phyloP scores from a whole-genome alignment of 2,888 invertebrate species.

The Lottia scabra region DNA sequence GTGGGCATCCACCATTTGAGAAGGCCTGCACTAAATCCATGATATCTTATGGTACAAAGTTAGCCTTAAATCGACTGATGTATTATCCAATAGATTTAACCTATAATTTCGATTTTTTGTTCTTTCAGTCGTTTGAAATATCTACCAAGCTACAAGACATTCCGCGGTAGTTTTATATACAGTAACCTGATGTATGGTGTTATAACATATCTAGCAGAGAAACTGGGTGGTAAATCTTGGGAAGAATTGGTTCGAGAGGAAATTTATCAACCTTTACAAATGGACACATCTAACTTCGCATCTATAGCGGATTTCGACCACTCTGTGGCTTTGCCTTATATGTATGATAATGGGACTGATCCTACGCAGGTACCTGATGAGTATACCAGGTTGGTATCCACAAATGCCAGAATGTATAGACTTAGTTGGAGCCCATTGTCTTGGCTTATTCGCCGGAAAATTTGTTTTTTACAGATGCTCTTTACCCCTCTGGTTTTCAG shows the following conservation, averaged over 20 bases:
- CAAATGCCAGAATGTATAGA: no score
- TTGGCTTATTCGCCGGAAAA: no score
- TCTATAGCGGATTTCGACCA: constrained; percentile 41
- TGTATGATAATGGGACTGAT: not conserved
- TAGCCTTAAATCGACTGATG: no score
- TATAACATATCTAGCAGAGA: constrained; percentile 53
- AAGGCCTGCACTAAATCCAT: no score
- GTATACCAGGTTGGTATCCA: no score
- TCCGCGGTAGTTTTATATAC: constrained; percentile 57
- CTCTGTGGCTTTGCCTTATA: constrained; percentile 48
- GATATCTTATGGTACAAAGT: no score
- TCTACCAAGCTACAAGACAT: constrained; percentile 38
- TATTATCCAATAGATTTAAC: no score
- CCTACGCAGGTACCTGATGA: not conserved
- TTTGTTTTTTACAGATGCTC: no score
- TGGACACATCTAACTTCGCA: constrained; percentile 58
- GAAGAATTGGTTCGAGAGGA: constrained; percentile 53
- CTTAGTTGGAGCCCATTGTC: no score
- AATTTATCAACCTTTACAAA: constrained; percentile 55
- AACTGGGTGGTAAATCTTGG: constrained; percentile 51
- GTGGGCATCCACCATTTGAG: no score
- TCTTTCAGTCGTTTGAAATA: constrained; percentile 39
- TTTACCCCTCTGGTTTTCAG: no score
- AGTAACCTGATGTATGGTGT: constrained; percentile 65
- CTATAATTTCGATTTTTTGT: not conserved